phyloP scores from a whole-genome alignment of 2,113 vertebrate species.

The Eptesicus fuscus region DNA sequence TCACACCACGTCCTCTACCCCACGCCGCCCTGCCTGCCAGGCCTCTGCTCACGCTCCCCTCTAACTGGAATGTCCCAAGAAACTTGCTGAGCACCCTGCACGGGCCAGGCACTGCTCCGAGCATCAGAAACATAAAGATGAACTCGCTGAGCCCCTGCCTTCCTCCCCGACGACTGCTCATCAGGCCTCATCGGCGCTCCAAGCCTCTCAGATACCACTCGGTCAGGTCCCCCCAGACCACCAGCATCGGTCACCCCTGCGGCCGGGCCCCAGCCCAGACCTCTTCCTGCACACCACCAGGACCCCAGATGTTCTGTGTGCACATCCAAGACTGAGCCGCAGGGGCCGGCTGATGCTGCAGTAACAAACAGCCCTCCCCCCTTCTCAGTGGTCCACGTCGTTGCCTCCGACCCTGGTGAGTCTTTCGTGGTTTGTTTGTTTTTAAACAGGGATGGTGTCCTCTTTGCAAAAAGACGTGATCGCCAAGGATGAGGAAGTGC shows the following conservation, averaged over 20 bases:
- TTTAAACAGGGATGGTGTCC: slow-evolving; percentile 76
- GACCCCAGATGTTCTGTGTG: fast-evolving
- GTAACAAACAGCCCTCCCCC: not conserved
- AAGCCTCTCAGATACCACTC: not conserved
- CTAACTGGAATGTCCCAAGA: not conserved
- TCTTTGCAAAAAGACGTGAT: slow-evolving; percentile 81
- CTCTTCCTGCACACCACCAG: too few species aligned
- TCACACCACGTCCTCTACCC: fast-evolving
- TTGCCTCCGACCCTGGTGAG: not conserved
- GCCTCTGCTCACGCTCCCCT: not conserved
- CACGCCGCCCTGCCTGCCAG: not conserved
- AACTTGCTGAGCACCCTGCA: not conserved
- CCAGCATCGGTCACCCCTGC: not conserved
- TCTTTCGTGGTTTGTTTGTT: not conserved
- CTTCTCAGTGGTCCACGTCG: not conserved
- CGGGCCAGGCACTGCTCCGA: not conserved
- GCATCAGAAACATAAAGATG: too few species aligned
- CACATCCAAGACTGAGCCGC: not conserved
- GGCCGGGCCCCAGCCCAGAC: not conserved
- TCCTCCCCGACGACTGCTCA: too few species aligned
- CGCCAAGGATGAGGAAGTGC: slow-evolving; percentile 77
- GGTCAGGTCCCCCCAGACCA: not conserved
- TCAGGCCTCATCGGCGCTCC: not conserved
- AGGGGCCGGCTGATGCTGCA: not conserved
- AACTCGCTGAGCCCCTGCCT: not conserved